Evolutionary conservation across 2,888 invertebrate genomes (phyloP).

Genomic region (Matsumyia berberina): DNA sequence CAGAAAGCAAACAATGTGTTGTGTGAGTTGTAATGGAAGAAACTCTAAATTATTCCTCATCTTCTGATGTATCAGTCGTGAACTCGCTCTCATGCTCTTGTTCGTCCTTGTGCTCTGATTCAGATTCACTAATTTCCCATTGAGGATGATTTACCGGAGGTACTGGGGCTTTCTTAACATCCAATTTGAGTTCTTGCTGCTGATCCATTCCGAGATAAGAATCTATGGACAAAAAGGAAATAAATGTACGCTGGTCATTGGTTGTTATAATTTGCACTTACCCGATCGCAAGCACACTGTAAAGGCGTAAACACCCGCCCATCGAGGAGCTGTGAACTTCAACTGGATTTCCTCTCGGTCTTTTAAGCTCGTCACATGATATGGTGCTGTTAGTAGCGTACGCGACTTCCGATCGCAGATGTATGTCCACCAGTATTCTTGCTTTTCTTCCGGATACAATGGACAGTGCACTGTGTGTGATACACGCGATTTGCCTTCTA

Average conservation of each 20-base stretch:
- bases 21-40: conserved; percentile 65
- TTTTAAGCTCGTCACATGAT: conserved; percentile 96
- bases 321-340: conserved; percentile 97
- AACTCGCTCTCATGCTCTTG: conserved; percentile 88
- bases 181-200: conserved; percentile 96
- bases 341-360: conserved; percentile 96
- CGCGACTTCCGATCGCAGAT: conserved; percentile 97
- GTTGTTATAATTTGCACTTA: conserved; percentile 78
- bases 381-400: conserved; percentile 95
- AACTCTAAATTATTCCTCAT: conserved; percentile 84
- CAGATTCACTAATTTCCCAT: conserved; percentile 98
- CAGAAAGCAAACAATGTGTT: conserved; percentile 66
- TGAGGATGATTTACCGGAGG: conserved; percentile 97
- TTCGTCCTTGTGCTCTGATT: conserved; percentile 88
- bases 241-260: background rate
- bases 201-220: conserved; percentile 99
- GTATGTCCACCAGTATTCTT: conserved; percentile 99
- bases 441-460: conserved; percentile 96
- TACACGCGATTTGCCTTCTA: conserved; percentile 96
- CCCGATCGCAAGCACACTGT: conserved; percentile 95
- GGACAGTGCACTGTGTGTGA: conserved; percentile 99
- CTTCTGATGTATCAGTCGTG: conserved; percentile 88
- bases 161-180: conserved; percentile 97
- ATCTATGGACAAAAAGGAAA: conserved; percentile 85
- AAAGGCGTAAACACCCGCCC: conserved; percentile 96